Base-by-base conservation (phyloP, 2,888 invertebrate genomes). In the Eucera pruinosa region DNA sequence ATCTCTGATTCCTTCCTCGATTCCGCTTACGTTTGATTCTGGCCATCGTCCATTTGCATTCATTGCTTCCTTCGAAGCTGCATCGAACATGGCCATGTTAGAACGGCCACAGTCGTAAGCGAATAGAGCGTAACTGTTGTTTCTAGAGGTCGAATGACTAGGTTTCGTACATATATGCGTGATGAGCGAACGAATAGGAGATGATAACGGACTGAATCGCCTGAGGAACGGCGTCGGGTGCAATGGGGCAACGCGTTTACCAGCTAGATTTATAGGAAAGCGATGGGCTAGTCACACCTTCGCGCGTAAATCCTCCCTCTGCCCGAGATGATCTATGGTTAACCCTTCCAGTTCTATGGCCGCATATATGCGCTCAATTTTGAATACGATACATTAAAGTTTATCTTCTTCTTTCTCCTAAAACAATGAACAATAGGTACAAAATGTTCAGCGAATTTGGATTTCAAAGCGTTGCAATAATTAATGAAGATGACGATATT, bases 211-310 rank as follows among this genome's bases (percentile, higher is more conserved):
- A 25, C 64, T 41, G 50, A 39, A 75, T 74, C 76, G 76, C 74
- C 76, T 23, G 65, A 57, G 76, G 76, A 52, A 57, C 27, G 55
- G 15, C 41, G 61, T 30, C 54, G n/a, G 20, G 20, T 43, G 45
- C 58, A 52, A 36, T 45, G 52, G 27, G n/a, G 41, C 30, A 52
- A 20, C 9, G 25, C 55, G 48, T 74, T 74, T 50, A 47, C 27
- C 47, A 15, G 47, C n/a, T n/a, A 75, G 65, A 74, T 74, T 74
- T 74, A 74, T 75, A 75, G 74, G 76, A 55, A 75, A 75, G 48
- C 48, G 55, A 2, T 15, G 11, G 11, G 2, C 48, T 48, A 55
- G 77, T 75, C 66, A 75, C 76, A 76, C 76, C 66, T 76, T 54
- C 33, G 76, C 50, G 33, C 33, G 66, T 76, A 76, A 75, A 75